These are phyloP conservation scores for Drosophila rubida DNA, from an alignment of 2,888 invertebrate species.

Conservation along the genomic window DNA sequence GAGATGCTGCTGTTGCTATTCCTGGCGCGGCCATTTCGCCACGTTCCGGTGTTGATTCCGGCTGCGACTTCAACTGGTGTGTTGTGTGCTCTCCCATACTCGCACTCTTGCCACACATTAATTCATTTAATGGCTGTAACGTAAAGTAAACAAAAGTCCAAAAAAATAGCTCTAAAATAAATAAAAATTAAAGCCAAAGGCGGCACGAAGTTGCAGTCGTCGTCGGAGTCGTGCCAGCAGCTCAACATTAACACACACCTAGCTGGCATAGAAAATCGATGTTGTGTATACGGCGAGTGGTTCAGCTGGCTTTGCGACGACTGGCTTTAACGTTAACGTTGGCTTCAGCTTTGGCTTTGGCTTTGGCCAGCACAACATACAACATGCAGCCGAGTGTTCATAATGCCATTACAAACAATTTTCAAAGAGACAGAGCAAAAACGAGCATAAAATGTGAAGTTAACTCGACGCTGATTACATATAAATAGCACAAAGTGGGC, in stretches of 20 bases:
- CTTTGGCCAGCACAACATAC: slow-evolving; percentile 28
- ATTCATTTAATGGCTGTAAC: slow-evolving; percentile 69
- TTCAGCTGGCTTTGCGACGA: slow-evolving; percentile 13
- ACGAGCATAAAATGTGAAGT: slow-evolving; percentile 43
- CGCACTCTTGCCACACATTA: slow-evolving; percentile 48
- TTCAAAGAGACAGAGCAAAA: slow-evolving; percentile 54
- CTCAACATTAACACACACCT: slow-evolving; percentile 17
- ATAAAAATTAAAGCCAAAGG: slow-evolving; percentile 52
- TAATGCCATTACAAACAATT: slow-evolving; percentile 70
- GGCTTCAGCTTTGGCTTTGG: slow-evolving; percentile 18
- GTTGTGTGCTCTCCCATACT: slow-evolving; percentile 1
- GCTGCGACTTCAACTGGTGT: slow-evolving; percentile 11
- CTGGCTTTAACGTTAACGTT: slow-evolving; percentile 11
- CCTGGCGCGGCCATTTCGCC: slow-evolving; percentile 29
- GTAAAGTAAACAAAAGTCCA: slow-evolving; percentile 42
- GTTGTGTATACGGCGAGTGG: slow-evolving; percentile 44
- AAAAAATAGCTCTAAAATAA: slow-evolving; percentile 46
- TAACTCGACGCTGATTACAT: slow-evolving; percentile 60
- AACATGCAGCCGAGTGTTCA: slow-evolving; percentile 65
- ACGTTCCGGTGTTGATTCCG: slow-evolving; percentile 34
- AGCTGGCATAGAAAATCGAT: slow-evolving; percentile 49
- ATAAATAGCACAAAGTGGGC: slow-evolving; percentile 62
- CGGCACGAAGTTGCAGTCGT: background rate
- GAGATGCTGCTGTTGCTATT: slow-evolving; percentile 22
- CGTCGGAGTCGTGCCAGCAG: background rate